Evolutionary conservation across 2,797 vertebrate genomes (phyloP).

Genomic region (Pteropus rufus): DNA sequence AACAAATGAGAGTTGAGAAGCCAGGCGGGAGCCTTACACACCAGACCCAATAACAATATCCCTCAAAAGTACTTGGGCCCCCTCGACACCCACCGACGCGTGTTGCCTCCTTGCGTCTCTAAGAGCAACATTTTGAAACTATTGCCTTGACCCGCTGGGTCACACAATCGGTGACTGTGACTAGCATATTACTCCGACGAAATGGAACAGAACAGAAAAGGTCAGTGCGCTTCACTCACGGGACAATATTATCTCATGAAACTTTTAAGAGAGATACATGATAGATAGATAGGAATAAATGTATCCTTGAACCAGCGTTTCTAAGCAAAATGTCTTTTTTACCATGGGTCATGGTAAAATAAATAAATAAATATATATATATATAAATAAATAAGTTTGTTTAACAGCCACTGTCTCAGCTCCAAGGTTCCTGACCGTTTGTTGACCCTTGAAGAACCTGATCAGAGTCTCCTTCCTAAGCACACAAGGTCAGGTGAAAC

Average conservation of each 20-base stretch:
- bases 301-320: neutral
- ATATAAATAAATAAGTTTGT: neutral
- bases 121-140: neutral
- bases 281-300: neutral
- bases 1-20: accelerated
- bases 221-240: accelerated
- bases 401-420: neutral
- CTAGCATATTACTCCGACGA: neutral
- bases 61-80: neutral
- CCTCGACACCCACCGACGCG: accelerated
- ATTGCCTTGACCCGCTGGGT: accelerated
- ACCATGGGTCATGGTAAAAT: neutral
- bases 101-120: neutral
- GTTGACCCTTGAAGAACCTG: neutral
- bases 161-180: neutral
- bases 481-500: neutral
- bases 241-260: too few species aligned
- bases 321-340: neutral
- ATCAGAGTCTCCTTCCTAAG: neutral
- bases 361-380: too few species aligned
- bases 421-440: neutral
- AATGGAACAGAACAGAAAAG: neutral
- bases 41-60: too few species aligned
- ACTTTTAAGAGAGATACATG: neutral
- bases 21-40: accelerated